A percentile compares a stretch with the other conserved stretches of the same genome.
phyloP scores from a whole-genome alignment of 1,140 invertebrate genomes.

The Ostrea edulis region DNA sequence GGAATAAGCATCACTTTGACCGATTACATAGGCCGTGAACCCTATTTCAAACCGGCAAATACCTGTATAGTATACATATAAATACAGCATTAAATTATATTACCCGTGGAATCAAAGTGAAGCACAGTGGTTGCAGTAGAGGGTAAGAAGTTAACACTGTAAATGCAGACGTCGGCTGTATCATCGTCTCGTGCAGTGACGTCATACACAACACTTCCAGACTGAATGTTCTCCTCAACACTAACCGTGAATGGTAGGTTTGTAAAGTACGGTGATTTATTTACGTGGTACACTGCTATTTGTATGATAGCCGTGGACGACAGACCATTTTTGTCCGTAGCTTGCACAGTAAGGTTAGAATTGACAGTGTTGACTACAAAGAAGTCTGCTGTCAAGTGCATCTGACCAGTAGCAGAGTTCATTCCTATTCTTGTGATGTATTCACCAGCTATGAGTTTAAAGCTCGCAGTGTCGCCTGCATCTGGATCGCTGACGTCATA shows the following conservation, averaged over 20 bases:
- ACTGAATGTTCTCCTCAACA: neutral
- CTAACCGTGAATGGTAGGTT: neutral
- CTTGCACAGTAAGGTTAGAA: neutral
- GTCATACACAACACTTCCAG: conserved; percentile 19
- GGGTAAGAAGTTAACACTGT: neutral
- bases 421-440: conserved; percentile 2
- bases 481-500: neutral
- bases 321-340: neutral
- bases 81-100: neutral
- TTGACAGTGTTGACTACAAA: neutral
- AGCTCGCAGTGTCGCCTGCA: neutral
- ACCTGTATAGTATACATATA: no score
- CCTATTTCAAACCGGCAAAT: no score
- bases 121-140: neutral
- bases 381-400: neutral
- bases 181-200: conserved; percentile 31
- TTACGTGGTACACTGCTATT: neutral
- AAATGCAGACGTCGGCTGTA: neutral
- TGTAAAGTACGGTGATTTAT: neutral
- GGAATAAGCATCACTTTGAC: no score
- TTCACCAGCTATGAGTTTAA: neutral
- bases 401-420: conserved; percentile 6
- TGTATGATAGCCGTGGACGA: neutral
- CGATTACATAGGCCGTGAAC: no score
- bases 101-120: conserved; percentile 3